Percentiles rank a stretch among this genome's conserved stretches.
Conservation (phyloP, 2,888 invertebrate genomes). For the Aleiodes alternator region DNA sequence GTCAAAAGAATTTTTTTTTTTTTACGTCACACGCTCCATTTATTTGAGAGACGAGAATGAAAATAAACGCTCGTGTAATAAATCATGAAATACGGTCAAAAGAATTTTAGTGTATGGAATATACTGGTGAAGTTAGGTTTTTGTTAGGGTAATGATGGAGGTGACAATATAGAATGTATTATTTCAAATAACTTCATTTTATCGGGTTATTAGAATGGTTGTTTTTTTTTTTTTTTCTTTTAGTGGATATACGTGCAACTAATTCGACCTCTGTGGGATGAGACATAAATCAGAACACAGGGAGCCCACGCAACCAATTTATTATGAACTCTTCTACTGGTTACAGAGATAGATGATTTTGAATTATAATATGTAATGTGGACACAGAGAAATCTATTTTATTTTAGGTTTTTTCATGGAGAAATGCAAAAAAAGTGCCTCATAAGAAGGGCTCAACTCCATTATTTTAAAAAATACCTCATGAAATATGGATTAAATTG, state of each 20-base stretch:
- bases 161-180: constrained; percentile 26
- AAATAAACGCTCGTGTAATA: constrained; percentile 25
- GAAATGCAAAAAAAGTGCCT: too few relatives aligned
- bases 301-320: constrained; percentile 46
- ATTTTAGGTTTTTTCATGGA: too few relatives aligned
- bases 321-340: constrained; percentile 26
- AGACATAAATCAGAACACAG: constrained; percentile 46
- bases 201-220: background rate
- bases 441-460: too few relatives aligned
- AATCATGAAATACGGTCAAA: constrained; percentile 20
- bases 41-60: constrained; percentile 11
- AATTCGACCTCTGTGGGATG: constrained; percentile 40
- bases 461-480: too few relatives aligned
- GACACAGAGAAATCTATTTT: background rate
- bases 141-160: background rate
- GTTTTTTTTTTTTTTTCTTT: background rate
- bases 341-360: background rate
- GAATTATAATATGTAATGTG: background rate
- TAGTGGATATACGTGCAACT: constrained; percentile 29
- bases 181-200: constrained; percentile 38
- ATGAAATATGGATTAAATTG: too few relatives aligned
- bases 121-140: background rate
- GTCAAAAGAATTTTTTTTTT: background rate
- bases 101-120: background rate
- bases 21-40: background rate